Base-by-base conservation (phyloP, 2,113 vertebrate genomes). In the Machaerirhynchus nigripectus region DNA sequence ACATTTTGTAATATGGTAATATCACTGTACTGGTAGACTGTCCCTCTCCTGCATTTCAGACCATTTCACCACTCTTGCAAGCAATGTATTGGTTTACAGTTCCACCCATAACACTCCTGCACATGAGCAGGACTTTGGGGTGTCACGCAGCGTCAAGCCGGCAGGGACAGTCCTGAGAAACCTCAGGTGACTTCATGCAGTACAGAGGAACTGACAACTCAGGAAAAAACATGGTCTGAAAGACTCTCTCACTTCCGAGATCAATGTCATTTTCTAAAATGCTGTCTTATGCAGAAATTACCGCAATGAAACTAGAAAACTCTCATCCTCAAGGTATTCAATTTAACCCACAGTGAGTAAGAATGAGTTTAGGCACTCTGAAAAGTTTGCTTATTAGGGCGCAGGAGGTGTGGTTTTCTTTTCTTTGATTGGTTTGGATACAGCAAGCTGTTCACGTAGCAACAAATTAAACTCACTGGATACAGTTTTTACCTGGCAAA, bases 401-500 rank as follows among this genome's bases (percentile, higher is more conserved):
- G 11, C 20, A 80, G 26, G 20, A 69, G 3, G 6, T 17, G 4
- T 7, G 12, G 3, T 53, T 75, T 69, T 20, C 26, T 49, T 39
- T 33, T 30, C 8, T 44, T 55, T 33, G 4, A 4, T 42, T 67
- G 17, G 12, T 57, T 68, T n/a, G 44, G 73, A 44, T 19, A 35
- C 1, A 52, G 2, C 4, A 50, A 86, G 21, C 37, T 44, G 35
- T 18, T 77, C 2, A 4, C 0, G 0, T 23, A 77, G 15, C 47
- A 87, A 60, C 33, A 92, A 63, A 79, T 40, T 35, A 27, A 78
- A 69, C 20, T 37, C 4, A 1, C 4, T 52, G 35, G 14, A 37
- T 15, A 52, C 7, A 53, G 15, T 70, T 89, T 81, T 97, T 98
- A 99, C 99, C 99, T 95, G 99, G 99, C 91, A 99, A 98, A 97